These are phyloP conservation scores for Archilochus colubris DNA, from an alignment of 2,113 vertebrate genomes.

Conservation along the genomic window DNA sequence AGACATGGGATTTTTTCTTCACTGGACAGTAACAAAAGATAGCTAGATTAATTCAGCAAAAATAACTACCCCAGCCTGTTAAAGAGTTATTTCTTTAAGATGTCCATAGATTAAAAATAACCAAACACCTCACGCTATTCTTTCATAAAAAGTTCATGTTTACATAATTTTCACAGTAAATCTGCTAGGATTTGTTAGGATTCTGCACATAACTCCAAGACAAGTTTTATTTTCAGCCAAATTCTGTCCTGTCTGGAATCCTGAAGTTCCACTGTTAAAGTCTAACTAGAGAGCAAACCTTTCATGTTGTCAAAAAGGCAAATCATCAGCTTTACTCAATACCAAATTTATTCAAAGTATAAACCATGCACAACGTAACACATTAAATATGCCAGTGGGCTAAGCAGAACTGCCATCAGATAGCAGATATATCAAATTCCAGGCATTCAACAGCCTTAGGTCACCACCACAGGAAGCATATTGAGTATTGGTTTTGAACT, in stretches of 20 bases:
- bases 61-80: background rate
- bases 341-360: background rate
- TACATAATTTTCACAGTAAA: background rate
- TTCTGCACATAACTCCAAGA: background rate
- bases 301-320: background rate
- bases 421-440: background rate
- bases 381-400: background rate
- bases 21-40: background rate
- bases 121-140: rapidly evolving
- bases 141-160: background rate
- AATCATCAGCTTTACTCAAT: background rate
- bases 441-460: background rate
- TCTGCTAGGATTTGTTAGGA: background rate
- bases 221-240: background rate
- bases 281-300: background rate
- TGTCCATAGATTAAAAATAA: background rate
- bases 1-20: background rate
- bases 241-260: background rate
- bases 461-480: background rate
- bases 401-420: background rate
- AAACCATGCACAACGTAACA: background rate
- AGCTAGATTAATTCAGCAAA: background rate
- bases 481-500: background rate
- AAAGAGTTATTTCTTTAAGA: background rate
- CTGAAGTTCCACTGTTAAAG: background rate